Evolutionary conservation across 53 echinoderm and acorn worm genomes (phyloP).

Genomic region (Paracentrotus lividus): DNA sequence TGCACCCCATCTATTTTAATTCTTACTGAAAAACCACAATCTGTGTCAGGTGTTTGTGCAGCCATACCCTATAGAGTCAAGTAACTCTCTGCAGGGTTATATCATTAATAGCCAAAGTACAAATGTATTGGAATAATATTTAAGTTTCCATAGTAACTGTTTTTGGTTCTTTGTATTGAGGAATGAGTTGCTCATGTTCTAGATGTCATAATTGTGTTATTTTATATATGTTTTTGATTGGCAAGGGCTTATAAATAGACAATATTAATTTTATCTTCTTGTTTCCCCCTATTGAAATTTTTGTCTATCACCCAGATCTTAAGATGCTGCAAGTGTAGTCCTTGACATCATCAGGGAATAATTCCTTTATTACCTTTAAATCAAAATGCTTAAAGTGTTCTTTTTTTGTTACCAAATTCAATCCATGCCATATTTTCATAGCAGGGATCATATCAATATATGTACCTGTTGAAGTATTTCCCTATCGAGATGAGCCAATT

Average conservation of each 20-base stretch:
- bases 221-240: not conserved
- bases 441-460: too few relatives aligned
- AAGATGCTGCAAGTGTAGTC: too few relatives aligned
- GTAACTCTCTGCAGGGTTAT: not conserved
- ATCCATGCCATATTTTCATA: too few relatives aligned
- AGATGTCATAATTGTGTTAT: not conserved
- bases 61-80: not conserved
- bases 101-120: not conserved
- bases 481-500: too few relatives aligned
- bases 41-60: not conserved
- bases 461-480: too few relatives aligned
- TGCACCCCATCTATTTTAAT: not conserved
- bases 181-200: not conserved
- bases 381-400: too few relatives aligned
- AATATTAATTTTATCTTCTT: not conserved
- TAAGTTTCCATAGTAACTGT: not conserved
- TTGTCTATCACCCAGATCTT: too few relatives aligned
- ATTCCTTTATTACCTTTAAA: too few relatives aligned
- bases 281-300: not conserved
- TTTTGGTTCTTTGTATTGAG: not conserved
- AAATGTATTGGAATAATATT: too few relatives aligned
- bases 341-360: too few relatives aligned
- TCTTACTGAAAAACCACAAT: conserved; percentile 3
- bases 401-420: too few relatives aligned
- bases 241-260: not conserved